These are phyloP conservation scores for Polypedilum vanderplanki DNA, from an alignment of 1,140 invertebrate genomes.

Conservation along the genomic window DNA sequence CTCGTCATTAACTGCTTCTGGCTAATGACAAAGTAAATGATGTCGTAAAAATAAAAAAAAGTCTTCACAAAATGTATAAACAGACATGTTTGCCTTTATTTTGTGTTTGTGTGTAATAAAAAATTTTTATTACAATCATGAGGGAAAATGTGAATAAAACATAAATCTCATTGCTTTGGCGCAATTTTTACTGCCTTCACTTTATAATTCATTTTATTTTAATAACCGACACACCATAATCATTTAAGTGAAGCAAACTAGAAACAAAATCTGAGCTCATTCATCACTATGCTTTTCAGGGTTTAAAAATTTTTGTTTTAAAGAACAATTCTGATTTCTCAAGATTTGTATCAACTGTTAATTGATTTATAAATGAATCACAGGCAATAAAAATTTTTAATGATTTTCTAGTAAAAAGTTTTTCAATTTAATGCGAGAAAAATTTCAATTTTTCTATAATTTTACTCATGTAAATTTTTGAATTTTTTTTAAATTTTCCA, in stretches of 20 bases:
- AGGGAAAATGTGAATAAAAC: background rate
- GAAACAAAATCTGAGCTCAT: background rate
- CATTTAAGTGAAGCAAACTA: conserved; percentile 26
- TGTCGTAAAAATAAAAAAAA: conserved; percentile 28
- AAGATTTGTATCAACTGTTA: too few relatives aligned
- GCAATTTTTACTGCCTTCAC: conserved; percentile 12
- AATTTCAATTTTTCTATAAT: too few relatives aligned
- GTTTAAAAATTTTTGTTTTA: too few relatives aligned
- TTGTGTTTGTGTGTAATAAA: background rate
- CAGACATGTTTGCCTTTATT: background rate
- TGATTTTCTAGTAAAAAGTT: too few relatives aligned
- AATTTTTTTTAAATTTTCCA: too few relatives aligned
- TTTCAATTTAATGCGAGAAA: too few relatives aligned
- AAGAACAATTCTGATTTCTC: too few relatives aligned
- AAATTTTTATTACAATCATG: background rate
- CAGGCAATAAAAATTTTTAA: too few relatives aligned
- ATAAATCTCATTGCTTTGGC: conserved; percentile 18
- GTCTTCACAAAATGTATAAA: conserved; percentile 10
- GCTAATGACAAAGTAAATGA: conserved; percentile 29
- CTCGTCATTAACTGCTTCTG: conserved; percentile 26
- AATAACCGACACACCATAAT: conserved; percentile 28
- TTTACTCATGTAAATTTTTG: too few relatives aligned
- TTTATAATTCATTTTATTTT: conserved; percentile 29
- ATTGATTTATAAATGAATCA: too few relatives aligned
- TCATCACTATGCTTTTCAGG: background rate